Conservation (phyloP, 2,888 invertebrate species). For the Agrochola circellaris region DNA sequence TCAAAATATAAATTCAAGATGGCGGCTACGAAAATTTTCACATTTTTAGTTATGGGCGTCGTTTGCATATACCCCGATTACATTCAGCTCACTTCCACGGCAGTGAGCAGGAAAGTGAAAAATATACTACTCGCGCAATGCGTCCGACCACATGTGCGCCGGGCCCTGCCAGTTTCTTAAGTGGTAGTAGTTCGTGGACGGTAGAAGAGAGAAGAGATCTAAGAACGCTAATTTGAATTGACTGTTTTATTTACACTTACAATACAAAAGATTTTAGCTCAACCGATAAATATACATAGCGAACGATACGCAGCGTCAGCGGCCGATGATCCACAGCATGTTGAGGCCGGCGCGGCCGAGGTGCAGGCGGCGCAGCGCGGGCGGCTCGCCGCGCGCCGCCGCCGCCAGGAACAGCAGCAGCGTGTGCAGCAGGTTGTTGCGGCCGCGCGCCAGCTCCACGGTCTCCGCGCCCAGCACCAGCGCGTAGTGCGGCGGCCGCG, state of each 20-base stretch:
- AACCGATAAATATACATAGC: neutral
- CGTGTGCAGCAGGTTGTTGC: slow-evolving; percentile 96
- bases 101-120: too few species aligned
- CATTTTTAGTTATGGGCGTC: too few species aligned
- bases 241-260: slow-evolving; percentile 37
- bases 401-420: slow-evolving; percentile 92
- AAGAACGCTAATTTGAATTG: neutral
- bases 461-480: slow-evolving; percentile 59
- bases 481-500: slow-evolving; percentile 61
- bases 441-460: slow-evolving; percentile 66
- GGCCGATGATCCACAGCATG: slow-evolving; percentile 95
- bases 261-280: slow-evolving; percentile 12
- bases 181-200: too few species aligned
- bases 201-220: too few species aligned
- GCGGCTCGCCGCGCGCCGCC: slow-evolving; percentile 85
- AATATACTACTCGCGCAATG: too few species aligned
- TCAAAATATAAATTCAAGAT: too few species aligned
- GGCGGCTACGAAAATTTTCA: too few species aligned
- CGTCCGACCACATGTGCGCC: too few species aligned
- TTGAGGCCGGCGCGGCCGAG: slow-evolving; percentile 91
- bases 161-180: too few species aligned
- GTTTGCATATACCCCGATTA: too few species aligned
- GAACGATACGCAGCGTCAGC: slow-evolving; percentile 64
- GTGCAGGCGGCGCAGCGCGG: slow-evolving; percentile 71
- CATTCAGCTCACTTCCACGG: too few species aligned